phyloP scores from a whole-genome alignment of 2,888 invertebrate species.

The Nomada lathburiana region DNA sequence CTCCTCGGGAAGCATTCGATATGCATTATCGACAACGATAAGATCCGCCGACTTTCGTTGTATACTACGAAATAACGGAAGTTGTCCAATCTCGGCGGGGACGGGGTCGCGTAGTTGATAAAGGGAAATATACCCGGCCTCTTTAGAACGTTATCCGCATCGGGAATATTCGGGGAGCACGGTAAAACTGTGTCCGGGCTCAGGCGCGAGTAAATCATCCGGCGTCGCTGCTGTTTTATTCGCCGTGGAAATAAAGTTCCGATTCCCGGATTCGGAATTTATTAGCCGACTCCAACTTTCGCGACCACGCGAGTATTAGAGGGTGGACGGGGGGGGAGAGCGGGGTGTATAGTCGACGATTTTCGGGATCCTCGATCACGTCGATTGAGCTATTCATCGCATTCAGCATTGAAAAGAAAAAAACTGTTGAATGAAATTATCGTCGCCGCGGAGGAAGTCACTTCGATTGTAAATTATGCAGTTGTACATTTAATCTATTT shows the following conservation, averaged over 20 bases:
- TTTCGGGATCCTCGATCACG: neutral
- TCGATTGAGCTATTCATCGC: neutral
- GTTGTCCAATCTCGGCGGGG: constrained; percentile 69
- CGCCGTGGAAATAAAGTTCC: constrained; percentile 47
- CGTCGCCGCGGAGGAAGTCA: neutral
- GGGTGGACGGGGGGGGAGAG: neutral
- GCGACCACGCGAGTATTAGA: constrained; percentile 9
- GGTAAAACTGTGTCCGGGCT: constrained; percentile 34
- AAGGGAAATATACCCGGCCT: constrained; percentile 55
- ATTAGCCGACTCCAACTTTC: constrained; percentile 39
- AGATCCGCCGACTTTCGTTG: constrained; percentile 64
- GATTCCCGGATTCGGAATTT: constrained; percentile 35
- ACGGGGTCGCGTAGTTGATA: constrained; percentile 64
- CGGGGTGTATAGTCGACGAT: neutral
- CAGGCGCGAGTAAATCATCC: constrained; percentile 40
- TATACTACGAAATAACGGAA: constrained; percentile 68
- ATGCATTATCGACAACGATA: constrained; percentile 66
- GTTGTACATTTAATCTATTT: neutral
- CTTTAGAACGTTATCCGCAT: constrained; percentile 20
- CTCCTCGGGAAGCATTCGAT: constrained; percentile 57
- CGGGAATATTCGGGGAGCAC: constrained; percentile 48
- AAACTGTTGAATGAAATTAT: neutral
- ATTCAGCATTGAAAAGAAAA: neutral
- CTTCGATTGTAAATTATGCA: neutral
- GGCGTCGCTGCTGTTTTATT: constrained; percentile 27